These are phyloP conservation scores for Brachionus manjavacas DNA, from an alignment of 1,140 invertebrate genomes.

Conservation along the genomic window DNA sequence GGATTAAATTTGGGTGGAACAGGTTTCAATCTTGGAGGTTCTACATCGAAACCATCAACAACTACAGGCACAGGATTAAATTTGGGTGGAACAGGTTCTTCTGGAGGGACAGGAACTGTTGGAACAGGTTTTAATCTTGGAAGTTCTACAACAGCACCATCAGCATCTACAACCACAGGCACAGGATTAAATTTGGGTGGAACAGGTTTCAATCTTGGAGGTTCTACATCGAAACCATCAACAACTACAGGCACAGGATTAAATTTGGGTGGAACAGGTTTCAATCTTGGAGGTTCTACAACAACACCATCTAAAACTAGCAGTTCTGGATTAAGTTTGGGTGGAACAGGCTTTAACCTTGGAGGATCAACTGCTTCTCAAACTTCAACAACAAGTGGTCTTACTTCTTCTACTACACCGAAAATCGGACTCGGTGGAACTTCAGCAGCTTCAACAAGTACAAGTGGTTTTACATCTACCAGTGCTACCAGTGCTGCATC, in stretches of 20 bases:
- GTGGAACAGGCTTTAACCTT: not conserved
- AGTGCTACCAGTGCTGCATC: not conserved
- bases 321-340: not conserved
- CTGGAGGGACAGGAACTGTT: not conserved
- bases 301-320: not conserved
- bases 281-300: not conserved
- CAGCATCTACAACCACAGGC: not conserved
- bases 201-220: not conserved
- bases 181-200: not conserved
- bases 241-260: not conserved
- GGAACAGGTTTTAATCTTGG: conserved; percentile 11
- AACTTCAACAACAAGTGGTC: not conserved
- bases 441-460: not conserved
- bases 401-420: not conserved
- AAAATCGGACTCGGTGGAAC: not conserved
- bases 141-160: not conserved
- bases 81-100: not conserved
- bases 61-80: not conserved
- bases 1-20: not conserved
- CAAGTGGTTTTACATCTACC: not conserved
- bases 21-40: not conserved
- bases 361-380: not conserved
- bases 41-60: not conserved
- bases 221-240: not conserved
- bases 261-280: not conserved